Evolutionary conservation across 2,113 vertebrate species (phyloP), one percentile per base, ranked within the genome.

Genomic region (Tachysurus vachellii): DNA sequence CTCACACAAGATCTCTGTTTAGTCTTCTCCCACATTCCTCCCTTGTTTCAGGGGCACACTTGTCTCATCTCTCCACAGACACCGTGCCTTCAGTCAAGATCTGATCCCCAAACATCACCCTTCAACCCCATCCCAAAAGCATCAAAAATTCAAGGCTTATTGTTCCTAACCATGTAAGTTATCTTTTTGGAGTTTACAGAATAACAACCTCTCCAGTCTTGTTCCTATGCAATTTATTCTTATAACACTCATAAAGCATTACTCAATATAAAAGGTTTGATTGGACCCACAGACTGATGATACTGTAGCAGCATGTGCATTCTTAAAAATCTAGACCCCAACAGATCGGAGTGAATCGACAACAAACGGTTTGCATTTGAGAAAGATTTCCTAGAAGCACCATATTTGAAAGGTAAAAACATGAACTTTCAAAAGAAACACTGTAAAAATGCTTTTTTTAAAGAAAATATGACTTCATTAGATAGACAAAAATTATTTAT

Each of bases 1-100:
- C 56, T 87, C 62, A 57, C 64, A 73, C 31, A 21, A 71, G 36
- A 36, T 83, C 28, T 85, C 75, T 91, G 85, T 88, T 86, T 84
- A 28, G 50, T 79, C 82, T 80, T 71, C 57, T 31, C 42, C 73
- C 36, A 66, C 73, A 82, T 68, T 81, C 73, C 28, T 84, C 19
- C 53, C 70, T 85, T 75, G 61, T 77, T 88, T 57, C 79, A 85
- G 4, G 88, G 17, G 77, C 85, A 75, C 79, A 50, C 85, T 87
- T 82, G n/a, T 50, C 36, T 82, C 85, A 88, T 70, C 16, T 50
- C 23, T n/a, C 59, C 36, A 62, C 12, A 84, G 7, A 59, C 53
- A 83, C 19, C 16, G n/a, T 56, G 71, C 56, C 28, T 75, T 80
- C 70, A 83, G 64, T 77, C 53, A 80, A 50, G 71, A 75, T 83